These are phyloP conservation scores for Craterocephalus amniculus DNA, from an alignment of 2,797 vertebrate genomes.

Conservation along the genomic window DNA sequence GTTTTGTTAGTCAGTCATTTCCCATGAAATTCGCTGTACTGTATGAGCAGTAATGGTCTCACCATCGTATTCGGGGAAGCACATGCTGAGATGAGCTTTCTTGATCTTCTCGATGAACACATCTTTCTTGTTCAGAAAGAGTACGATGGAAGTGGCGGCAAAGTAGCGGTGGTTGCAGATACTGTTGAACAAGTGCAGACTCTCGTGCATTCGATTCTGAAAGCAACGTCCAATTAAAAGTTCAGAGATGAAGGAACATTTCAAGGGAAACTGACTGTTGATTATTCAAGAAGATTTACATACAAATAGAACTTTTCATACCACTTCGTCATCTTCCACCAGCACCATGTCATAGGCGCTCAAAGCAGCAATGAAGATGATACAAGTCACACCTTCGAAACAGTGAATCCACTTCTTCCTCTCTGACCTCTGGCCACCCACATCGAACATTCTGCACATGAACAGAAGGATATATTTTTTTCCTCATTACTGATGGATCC, in stretches of 20 bases:
- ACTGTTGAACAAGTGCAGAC: slow-evolving; percentile 99
- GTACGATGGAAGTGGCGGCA: slow-evolving; percentile 93
- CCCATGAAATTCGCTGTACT: background rate
- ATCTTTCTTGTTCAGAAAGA: slow-evolving; percentile 99
- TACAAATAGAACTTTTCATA: slow-evolving; percentile 63
- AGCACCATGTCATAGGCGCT: slow-evolving; percentile 99
- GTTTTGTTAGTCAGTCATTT: background rate
- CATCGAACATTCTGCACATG: slow-evolving; percentile 93
- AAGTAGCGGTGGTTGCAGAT: slow-evolving; percentile 99
- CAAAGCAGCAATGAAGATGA: slow-evolving; percentile 97
- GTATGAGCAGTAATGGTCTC: slow-evolving; percentile 47
- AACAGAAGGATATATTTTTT: background rate
- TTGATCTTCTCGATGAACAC: slow-evolving; percentile 97
- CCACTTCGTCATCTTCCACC: slow-evolving; percentile 99
- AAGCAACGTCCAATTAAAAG: slow-evolving; percentile 22
- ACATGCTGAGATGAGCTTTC: slow-evolving; percentile 98
- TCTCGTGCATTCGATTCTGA: slow-evolving; percentile 99
- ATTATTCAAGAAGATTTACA: background rate
- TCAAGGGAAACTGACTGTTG: background rate
- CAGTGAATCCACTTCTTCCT: slow-evolving; percentile 99
- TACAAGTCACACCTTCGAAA: slow-evolving; percentile 98
- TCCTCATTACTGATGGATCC: background rate
- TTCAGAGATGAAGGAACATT: background rate
- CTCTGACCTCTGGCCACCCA: slow-evolving; percentile 97
- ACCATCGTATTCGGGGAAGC: slow-evolving; percentile 98